Evolutionary conservation across 2,888 invertebrate species (phyloP).

Genomic region (Tillus elongatus): DNA sequence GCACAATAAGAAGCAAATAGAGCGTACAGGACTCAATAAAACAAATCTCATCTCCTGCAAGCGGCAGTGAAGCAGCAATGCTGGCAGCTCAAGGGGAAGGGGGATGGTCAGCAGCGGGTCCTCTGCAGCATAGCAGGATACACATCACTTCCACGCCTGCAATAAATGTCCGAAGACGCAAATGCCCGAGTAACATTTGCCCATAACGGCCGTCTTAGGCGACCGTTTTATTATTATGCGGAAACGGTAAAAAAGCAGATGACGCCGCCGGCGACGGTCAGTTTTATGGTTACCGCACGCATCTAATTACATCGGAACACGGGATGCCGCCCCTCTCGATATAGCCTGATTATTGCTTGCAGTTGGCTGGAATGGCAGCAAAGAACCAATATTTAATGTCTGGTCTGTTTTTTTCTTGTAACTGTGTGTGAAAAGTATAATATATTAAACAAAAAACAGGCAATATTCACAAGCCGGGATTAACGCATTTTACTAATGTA

Average conservation of each 20-base stretch:
- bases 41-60: conserved; percentile 40
- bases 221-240: conserved; percentile 56
- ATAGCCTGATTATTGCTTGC: too few species aligned
- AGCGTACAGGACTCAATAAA: conserved; percentile 41
- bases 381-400: too few species aligned
- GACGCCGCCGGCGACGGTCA: conserved; percentile 41
- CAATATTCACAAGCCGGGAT: too few species aligned
- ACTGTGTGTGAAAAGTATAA: too few species aligned
- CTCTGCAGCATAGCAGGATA: too few species aligned
- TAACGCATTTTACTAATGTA: too few species aligned
- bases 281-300: conserved; percentile 37
- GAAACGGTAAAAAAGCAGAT: conserved; percentile 56
- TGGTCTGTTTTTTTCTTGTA: too few species aligned
- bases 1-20: conserved; percentile 42
- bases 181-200: conserved; percentile 43
- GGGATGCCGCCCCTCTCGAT: not conserved
- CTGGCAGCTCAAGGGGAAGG: conserved; percentile 8
- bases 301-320: conserved; percentile 36
- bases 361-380: too few species aligned
- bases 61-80: conserved; percentile 17
- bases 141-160: conserved; percentile 35
- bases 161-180: conserved; percentile 44
- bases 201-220: conserved; percentile 40
- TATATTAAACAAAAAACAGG: too few species aligned
- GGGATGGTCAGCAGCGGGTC: conserved; percentile 5